These are phyloP conservation scores for Chionis minor DNA, from an alignment of 2,113 vertebrate genomes.

Conservation along the genomic window DNA sequence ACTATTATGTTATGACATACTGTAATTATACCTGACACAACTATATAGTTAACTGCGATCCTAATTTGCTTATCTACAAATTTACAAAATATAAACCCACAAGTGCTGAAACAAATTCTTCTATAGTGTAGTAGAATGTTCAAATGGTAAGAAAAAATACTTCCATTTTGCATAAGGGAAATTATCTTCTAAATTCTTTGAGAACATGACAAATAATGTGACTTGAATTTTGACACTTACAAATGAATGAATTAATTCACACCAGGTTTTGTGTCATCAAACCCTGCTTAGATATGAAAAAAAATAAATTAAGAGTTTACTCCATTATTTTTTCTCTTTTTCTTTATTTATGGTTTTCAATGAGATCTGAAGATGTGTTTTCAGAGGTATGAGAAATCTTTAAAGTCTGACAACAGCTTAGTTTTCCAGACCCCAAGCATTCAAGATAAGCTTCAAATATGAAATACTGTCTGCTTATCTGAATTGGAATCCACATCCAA, in stretches of 20 bases:
- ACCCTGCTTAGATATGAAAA: not conserved
- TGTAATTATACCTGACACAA: not conserved
- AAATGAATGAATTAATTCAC: not conserved
- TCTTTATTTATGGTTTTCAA: not conserved
- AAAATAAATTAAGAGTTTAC: not conserved
- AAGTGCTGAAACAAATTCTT: not conserved
- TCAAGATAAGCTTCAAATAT: constrained; percentile 22
- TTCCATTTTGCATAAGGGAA: not conserved
- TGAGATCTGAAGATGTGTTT: not conserved
- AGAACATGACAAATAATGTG: not conserved
- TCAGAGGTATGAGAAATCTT: not conserved
- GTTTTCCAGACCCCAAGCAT: not conserved
- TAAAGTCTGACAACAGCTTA: not conserved
- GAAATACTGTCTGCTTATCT: constrained; percentile 31
- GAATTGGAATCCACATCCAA: constrained; percentile 40
- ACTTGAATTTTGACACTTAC: not conserved
- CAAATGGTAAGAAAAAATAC: not conserved
- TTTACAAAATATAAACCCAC: not conserved
- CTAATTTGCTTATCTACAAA: not conserved
- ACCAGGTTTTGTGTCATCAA: not conserved
- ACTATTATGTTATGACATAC: not conserved
- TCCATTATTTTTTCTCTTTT: not conserved
- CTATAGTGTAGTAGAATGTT: not conserved
- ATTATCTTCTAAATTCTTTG: not conserved
- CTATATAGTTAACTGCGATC: not conserved